These are phyloP conservation scores for Sinocyclocheilus anshuiensis DNA, from an alignment of 2,113 vertebrate genomes.

Conservation along the genomic window DNA sequence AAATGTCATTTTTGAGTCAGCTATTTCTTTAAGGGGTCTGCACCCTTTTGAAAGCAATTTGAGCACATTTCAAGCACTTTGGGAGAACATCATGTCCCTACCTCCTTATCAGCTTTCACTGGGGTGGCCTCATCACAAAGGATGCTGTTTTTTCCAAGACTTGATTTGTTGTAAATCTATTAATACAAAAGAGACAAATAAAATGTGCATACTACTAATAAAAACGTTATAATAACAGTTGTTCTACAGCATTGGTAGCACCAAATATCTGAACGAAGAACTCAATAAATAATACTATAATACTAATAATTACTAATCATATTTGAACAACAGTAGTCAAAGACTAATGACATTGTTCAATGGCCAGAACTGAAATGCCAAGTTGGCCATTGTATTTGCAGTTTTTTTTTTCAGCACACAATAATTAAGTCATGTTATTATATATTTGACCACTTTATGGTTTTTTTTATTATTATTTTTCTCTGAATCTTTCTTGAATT, in stretches of 20 bases:
- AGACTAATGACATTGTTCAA: too few relatives aligned
- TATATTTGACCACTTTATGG: too few relatives aligned
- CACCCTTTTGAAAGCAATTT: background rate
- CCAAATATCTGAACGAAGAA: background rate
- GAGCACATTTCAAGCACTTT: background rate
- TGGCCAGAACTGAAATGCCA: too few relatives aligned
- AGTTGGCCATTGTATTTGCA: too few relatives aligned
- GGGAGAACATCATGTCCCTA: constrained; percentile 55
- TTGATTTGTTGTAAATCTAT: constrained; percentile 77
- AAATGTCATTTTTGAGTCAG: background rate
- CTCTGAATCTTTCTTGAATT: too few relatives aligned
- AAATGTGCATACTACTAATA: background rate
- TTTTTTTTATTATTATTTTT: too few relatives aligned
- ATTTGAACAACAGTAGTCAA: too few relatives aligned
- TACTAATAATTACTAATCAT: too few relatives aligned
- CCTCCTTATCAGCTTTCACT: constrained; percentile 77
- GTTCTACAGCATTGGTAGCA: background rate
- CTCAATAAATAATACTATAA: background rate
- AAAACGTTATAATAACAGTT: background rate
- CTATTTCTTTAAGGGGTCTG: background rate
- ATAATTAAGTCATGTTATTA: too few relatives aligned
- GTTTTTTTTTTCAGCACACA: too few relatives aligned
- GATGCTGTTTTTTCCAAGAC: constrained; percentile 70
- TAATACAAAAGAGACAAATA: constrained; percentile 54
- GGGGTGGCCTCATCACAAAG: constrained; percentile 66